phyloP scores from a whole-genome alignment of 2,888 invertebrate species.

The Gymnoscelis rufifasciata region DNA sequence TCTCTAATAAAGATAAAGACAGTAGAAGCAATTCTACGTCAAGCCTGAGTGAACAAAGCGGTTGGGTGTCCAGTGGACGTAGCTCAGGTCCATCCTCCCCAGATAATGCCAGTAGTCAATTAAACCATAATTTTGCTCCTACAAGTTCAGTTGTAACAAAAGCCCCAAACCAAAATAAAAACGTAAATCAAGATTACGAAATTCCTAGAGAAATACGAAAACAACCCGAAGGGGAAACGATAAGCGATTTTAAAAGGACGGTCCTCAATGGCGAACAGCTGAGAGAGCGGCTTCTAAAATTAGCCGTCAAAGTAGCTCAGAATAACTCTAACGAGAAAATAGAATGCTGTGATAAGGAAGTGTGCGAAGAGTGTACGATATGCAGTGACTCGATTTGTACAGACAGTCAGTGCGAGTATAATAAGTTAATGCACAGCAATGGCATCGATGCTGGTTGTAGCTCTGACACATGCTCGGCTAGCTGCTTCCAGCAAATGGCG shows the following conservation, averaged over 20 bases:
- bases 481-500: slow-evolving; percentile 62
- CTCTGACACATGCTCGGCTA: slow-evolving; percentile 67
- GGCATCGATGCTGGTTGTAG: slow-evolving; percentile 66
- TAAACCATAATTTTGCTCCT: slow-evolving; percentile 66
- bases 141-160: slow-evolving; percentile 50
- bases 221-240: slow-evolving; percentile 53
- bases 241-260: slow-evolving; percentile 68
- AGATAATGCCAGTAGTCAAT: slow-evolving; percentile 76
- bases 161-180: slow-evolving; percentile 40
- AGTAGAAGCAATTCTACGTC: slow-evolving; percentile 80
- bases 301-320: slow-evolving; percentile 75
- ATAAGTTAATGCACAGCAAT: slow-evolving; percentile 68
- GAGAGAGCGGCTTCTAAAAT: slow-evolving; percentile 81
- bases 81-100: slow-evolving; percentile 83
- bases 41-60: slow-evolving; percentile 89
- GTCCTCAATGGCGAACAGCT: slow-evolving; percentile 83
- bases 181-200: slow-evolving; percentile 36
- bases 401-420: slow-evolving; percentile 73
- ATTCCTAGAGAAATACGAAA: slow-evolving; percentile 41
- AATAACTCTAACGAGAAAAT: slow-evolving; percentile 68
- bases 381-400: slow-evolving; percentile 75
- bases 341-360: slow-evolving; percentile 75
- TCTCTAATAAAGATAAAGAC: slow-evolving; percentile 63
- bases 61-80: slow-evolving; percentile 90
- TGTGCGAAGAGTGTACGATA: slow-evolving; percentile 73